Conservation (phyloP, 2,797 vertebrate genomes). For the Delichon dasypus region DNA sequence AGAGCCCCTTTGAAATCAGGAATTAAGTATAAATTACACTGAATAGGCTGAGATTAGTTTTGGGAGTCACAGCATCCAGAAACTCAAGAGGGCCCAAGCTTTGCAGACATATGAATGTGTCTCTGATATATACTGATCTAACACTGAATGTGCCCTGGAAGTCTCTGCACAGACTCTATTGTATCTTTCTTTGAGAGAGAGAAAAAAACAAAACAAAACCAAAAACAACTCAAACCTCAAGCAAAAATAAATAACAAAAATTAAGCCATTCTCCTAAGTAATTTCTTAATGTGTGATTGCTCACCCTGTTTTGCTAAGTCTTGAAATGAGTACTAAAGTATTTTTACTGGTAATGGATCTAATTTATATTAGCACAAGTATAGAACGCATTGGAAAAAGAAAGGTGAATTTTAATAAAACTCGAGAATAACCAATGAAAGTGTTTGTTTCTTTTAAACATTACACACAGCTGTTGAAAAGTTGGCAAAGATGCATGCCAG, state of each 20-base stretch:
- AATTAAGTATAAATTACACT: not conserved
- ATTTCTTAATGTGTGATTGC: not conserved
- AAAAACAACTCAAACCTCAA: fast-evolving
- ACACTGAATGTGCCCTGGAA: not conserved
- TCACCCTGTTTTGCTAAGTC: not conserved
- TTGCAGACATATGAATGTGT: not conserved
- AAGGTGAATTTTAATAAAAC: slow-evolving; percentile 55
- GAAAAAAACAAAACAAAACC: no score
- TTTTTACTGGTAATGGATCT: not conserved
- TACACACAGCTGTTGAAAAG: slow-evolving; percentile 63
- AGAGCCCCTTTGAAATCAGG: not conserved
- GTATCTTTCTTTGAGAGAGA: not conserved
- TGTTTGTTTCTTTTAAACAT: slow-evolving; percentile 66
- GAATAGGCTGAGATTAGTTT: not conserved
- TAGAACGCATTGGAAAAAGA: not conserved
- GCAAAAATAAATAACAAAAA: not conserved
- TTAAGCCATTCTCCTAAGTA: not conserved
- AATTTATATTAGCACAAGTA: slow-evolving; percentile 2
- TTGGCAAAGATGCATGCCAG: slow-evolving; percentile 69
- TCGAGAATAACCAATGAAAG: slow-evolving; percentile 41
- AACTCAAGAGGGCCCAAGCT: not conserved
- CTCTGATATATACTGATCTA: not conserved
- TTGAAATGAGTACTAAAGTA: not conserved
- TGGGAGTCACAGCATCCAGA: not conserved
- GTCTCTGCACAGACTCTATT: not conserved